These are phyloP conservation scores for Aproaerema taeniolella DNA, from an alignment of 2,888 invertebrate species.

Conservation along the genomic window DNA sequence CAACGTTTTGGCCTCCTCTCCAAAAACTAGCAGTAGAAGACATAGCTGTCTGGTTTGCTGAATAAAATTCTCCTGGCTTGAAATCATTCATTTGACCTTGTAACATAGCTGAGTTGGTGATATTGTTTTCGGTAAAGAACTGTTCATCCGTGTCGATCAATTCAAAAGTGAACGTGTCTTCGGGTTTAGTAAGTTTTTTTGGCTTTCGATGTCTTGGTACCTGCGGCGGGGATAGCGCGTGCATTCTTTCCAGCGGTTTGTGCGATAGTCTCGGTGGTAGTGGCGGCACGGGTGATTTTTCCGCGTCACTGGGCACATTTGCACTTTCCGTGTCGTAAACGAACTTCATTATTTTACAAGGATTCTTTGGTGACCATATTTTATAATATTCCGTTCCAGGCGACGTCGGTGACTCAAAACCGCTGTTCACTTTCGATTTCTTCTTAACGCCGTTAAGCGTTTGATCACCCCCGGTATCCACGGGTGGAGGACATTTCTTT, in stretches of 20 bases:
- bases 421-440: slow-evolving; percentile 76
- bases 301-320: slow-evolving; percentile 61
- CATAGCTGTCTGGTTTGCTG: slow-evolving; percentile 53
- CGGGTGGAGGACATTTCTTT: slow-evolving; percentile 76
- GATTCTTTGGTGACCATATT: slow-evolving; percentile 82
- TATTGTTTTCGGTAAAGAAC: slow-evolving; percentile 69
- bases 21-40: slow-evolving; percentile 61
- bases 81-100: slow-evolving; percentile 64
- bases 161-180: slow-evolving; percentile 90
- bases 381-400: slow-evolving; percentile 82
- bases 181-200: slow-evolving; percentile 79
- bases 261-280: slow-evolving; percentile 85
- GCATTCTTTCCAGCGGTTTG: slow-evolving; percentile 87
- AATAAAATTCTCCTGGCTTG: slow-evolving; percentile 71
- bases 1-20: slow-evolving; percentile 62
- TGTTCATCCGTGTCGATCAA: slow-evolving; percentile 89
- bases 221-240: slow-evolving; percentile 81
- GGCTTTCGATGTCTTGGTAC: slow-evolving; percentile 83
- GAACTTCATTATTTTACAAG: slow-evolving; percentile 75
- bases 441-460: slow-evolving; percentile 79
- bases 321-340: slow-evolving; percentile 72
- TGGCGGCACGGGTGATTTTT: slow-evolving; percentile 83
- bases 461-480: slow-evolving; percentile 69
- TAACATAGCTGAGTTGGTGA: slow-evolving; percentile 58
- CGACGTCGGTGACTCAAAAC: slow-evolving; percentile 73